Base-by-base conservation (phyloP, 2,797 vertebrate species). In the Sebastes oblongus region DNA sequence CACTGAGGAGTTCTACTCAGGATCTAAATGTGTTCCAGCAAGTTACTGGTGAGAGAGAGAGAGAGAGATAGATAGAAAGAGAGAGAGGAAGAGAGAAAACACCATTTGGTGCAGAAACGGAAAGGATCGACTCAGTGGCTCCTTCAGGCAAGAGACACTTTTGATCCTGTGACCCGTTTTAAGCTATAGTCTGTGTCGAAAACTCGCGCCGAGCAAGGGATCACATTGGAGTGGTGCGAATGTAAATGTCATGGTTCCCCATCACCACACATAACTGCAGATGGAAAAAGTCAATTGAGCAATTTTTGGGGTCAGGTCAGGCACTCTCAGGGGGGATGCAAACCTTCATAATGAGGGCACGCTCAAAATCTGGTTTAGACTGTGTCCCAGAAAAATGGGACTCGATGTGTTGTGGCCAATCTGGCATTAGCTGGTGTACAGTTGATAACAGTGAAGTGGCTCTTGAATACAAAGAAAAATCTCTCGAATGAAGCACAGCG, bases 1-100 rank as follows among this genome's bases (percentile, higher is more conserved):
- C 94, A 94, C 93, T 72, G 88, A 94, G 93, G 92, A 93, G 86
- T 93, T 93, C 93, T 87, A 87, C 89, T 92, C 91, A 84, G 92
- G 92, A 94, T 94, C 91, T 91, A 92, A 94, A 95, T 93, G 89
- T 91, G 92, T 93, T 94, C 92, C 88, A 91, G 91, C 87, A 82
- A 92, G 88, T 94, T 93, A 92, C 83, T 87, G 82, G 86, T 59
- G 80, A 75, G 88, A 77, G 84, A 30, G 27, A 27, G 25, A 39
- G 22, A 54, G 39, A 52, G 13, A 58, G 39, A 72, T 25, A 29
- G 34, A 36, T 24, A 24, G 54, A 39, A 50, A 20, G 68, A 54
- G 46, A 39, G 67, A 61, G 46, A 42, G 74, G 36, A 4, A 36
- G 10, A 72, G 50, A 67, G 54, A 81, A 84, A 86, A 81, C 83